phyloP scores from a whole-genome alignment of 2,888 invertebrate genomes.

The Nemoura dubitans region DNA sequence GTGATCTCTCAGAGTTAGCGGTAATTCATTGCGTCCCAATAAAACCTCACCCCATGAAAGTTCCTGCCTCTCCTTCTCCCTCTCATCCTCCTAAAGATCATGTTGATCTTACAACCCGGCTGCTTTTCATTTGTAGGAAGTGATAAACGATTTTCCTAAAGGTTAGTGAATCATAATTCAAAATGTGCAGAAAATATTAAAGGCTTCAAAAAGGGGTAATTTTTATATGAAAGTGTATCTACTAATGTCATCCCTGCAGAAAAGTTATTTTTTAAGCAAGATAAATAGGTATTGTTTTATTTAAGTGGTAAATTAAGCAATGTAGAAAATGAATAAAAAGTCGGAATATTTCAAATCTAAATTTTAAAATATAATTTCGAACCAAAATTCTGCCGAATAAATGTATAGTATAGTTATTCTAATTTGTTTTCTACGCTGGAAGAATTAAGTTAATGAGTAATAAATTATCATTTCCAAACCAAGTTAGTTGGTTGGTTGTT shows the following conservation, averaged over 20 bases:
- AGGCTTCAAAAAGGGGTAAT: background rate
- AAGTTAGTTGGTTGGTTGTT: constrained; percentile 9
- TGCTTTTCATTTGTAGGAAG: constrained; percentile 4
- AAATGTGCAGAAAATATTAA: constrained; percentile 23
- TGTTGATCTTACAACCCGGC: constrained; percentile 7
- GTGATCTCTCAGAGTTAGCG: constrained; percentile 20
- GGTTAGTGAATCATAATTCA: constrained; percentile 22
- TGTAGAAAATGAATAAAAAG: constrained; percentile 13
- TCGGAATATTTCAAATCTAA: background rate
- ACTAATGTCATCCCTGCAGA: too few relatives aligned
- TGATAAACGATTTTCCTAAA: constrained; percentile 34
- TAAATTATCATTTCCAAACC: constrained; percentile 15
- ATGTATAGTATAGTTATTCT: background rate
- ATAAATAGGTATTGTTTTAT: too few relatives aligned
- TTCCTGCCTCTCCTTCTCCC: background rate
- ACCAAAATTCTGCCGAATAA: constrained; percentile 1
- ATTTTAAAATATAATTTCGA: constrained; percentile 2
- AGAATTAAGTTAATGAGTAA: constrained; percentile 1
- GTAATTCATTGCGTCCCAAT: constrained; percentile 22
- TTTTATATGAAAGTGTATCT: background rate
- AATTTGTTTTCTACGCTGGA: background rate
- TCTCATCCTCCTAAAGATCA: background rate
- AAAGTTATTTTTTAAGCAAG: too few relatives aligned
- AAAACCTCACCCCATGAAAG: background rate
- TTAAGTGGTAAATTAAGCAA: background rate